Evolutionary conservation across 2,888 invertebrate species (phyloP).

Genomic region (Hydrotaea cyrtoneurina): DNA sequence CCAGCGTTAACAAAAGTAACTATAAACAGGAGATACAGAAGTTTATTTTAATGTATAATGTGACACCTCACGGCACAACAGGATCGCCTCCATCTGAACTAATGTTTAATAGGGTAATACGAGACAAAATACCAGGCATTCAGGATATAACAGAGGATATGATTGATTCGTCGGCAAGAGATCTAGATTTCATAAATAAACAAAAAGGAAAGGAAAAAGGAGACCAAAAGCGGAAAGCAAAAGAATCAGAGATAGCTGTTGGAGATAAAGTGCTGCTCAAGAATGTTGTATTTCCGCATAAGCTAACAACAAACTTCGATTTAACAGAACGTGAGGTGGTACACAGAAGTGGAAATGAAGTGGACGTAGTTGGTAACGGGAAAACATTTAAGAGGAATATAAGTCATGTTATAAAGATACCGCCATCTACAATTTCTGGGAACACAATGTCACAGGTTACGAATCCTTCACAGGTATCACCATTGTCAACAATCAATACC

Average conservation of each 20-base stretch:
- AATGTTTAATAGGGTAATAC: conserved; percentile 55
- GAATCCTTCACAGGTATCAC: neutral
- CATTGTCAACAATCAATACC: conserved; percentile 1
- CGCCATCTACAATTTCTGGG: conserved; percentile 12
- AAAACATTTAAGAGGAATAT: conserved; percentile 44
- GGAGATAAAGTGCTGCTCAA: conserved; percentile 26
- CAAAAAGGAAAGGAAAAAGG: conserved; percentile 45
- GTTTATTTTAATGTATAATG: conserved; percentile 54
- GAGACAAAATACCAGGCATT: neutral
- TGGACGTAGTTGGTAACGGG: conserved; percentile 33
- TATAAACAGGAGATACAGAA: conserved; percentile 49
- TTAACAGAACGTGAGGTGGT: conserved; percentile 40
- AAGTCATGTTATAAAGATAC: conserved; percentile 54
- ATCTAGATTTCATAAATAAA: conserved; percentile 32
- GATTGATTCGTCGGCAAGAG: conserved; percentile 34
- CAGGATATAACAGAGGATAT: conserved; percentile 31
- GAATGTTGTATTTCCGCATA: conserved; percentile 52
- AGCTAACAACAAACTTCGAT: conserved; percentile 59
- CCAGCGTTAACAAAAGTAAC: conserved; percentile 17
- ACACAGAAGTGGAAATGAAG: conserved; percentile 40
- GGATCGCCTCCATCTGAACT: conserved; percentile 49
- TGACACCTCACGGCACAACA: conserved; percentile 57
- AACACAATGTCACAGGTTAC: neutral
- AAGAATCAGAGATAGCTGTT: conserved; percentile 16
- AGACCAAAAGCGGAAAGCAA: conserved; percentile 14